Conservation (phyloP, 2,113 vertebrate species). For the Pluvialis apricaria region DNA sequence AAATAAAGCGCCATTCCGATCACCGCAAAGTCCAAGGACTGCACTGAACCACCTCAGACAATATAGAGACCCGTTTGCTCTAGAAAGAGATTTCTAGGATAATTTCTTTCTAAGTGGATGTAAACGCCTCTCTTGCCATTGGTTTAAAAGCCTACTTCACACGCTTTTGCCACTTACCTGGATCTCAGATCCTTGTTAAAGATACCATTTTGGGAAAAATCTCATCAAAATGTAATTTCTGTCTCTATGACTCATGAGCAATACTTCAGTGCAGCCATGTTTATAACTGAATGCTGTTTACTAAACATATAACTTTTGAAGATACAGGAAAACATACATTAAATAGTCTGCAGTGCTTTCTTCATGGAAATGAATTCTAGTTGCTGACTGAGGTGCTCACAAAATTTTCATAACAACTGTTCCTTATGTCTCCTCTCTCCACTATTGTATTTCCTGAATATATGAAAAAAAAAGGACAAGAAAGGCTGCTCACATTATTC, state of each 20-base stretch:
- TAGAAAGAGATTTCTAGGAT: not conserved
- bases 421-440: not conserved
- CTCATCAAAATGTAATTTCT: not conserved
- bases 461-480: not conserved
- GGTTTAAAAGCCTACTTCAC: not conserved
- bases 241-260: not conserved
- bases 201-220: not conserved
- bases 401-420: not conserved
- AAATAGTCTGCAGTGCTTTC: not conserved
- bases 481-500: not conserved
- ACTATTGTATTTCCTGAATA: not conserved
- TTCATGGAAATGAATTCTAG: not conserved
- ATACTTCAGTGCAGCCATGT: not conserved
- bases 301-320: not conserved
- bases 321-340: not conserved
- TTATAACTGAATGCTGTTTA: not conserved
- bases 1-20: not conserved
- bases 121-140: not conserved
- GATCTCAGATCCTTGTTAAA: not conserved
- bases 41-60: accelerated
- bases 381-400: not conserved
- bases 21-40: not conserved
- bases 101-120: not conserved
- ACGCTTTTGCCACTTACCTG: no score
- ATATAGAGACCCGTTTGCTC: not conserved